Evolutionary conservation across 2,113 vertebrate genomes (phyloP), one percentile per base, ranked within the genome.

Genomic region (Antigone vipio): DNA sequence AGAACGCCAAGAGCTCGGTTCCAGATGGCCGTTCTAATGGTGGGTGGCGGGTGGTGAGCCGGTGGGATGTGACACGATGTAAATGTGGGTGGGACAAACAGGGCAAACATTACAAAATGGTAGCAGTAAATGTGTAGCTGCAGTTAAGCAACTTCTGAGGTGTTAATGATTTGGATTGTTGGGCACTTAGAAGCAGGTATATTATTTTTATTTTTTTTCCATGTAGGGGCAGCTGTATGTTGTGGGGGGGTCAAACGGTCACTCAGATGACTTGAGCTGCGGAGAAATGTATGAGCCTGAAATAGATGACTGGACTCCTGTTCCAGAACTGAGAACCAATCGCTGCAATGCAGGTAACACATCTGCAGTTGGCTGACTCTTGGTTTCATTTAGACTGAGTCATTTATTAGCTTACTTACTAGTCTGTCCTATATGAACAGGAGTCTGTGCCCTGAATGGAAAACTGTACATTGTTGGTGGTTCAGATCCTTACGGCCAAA

Each of bases 1-100:
- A 98, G 99, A 94, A 99, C 99, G 30, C 99, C 99, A 5, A 98
- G 99, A 97, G 99, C 99, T 76, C 98, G 99, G 58, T 99, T 99
- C 97, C 99, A 99, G 97, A 99, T 99, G 99, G 99, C 99, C 1
- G 99, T 99, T 69, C 97, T 99, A 24, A 99, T 99, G 99, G 99
- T 99, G 97, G 44, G 85, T 99, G 99, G 99, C 99, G 97, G 44
- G 85, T 55, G 60, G 74, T 42, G 38, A 59, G 8, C 6, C 40
- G 58, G 3, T 49, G 34, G 22, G 55, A 26, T 7, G 44, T 16
- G 6, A 26, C 22, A 12, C 53, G 15, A 35, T 34, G 8, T 76
- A 40, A 60, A 40, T 15, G 4, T 15, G n/a, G 55, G 55, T 49
- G 59, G 80, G 49, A 56, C 16, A 16, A 24, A 40, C 1, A 0